Conservation (phyloP, 2,113 vertebrate species). For the Heptranchias perlo region DNA sequence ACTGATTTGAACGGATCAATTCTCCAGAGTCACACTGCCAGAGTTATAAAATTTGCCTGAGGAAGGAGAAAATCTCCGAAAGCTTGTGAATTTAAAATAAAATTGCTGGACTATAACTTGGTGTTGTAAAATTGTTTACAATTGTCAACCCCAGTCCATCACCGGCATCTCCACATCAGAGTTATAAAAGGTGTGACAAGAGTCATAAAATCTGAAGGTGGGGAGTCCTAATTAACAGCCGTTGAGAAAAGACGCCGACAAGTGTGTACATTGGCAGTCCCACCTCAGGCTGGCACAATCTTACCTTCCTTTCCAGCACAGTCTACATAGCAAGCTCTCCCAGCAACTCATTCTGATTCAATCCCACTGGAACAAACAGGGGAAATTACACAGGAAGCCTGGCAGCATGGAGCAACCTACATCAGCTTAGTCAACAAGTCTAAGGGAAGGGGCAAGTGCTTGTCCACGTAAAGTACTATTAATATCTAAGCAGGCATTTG, state of each 20-base stretch:
- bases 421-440: not conserved
- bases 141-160: no score
- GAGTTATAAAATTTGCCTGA: not conserved
- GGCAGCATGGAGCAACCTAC: no score
- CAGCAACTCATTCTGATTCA: not conserved
- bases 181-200: no score
- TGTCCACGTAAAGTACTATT: not conserved
- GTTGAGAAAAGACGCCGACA: no score
- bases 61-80: no score
- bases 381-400: not conserved
- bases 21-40: not conserved
- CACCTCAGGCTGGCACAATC: not conserved
- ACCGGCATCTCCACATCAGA: no score
- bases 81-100: no score
- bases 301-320: not conserved
- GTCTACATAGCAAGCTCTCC: not conserved
- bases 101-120: no score
- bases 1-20: not conserved
- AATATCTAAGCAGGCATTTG: not conserved
- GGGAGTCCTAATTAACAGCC: no score
- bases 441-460: not conserved
- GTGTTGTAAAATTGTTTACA: no score
- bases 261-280: not conserved
- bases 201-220: not conserved
- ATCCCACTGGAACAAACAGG: not conserved